These are phyloP conservation scores for Periophthalmus magnuspinnatus DNA, from an alignment of 2,797 vertebrate genomes.

Conservation along the genomic window DNA sequence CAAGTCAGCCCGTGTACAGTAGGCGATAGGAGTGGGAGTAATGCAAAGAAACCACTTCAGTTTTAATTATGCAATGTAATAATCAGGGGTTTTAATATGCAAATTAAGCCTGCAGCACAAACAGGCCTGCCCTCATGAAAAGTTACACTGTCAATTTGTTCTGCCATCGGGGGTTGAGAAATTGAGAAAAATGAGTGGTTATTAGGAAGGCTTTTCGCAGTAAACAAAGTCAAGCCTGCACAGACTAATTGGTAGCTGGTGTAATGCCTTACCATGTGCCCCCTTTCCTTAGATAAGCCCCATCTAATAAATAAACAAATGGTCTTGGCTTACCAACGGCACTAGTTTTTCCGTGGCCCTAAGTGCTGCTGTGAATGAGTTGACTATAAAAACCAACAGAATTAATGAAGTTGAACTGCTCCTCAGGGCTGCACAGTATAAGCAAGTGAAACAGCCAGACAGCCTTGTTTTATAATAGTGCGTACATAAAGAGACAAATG, in stretches of 20 bases:
- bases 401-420: conserved; percentile 62
- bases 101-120: conserved; percentile 53
- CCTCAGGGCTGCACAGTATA: conserved; percentile 54
- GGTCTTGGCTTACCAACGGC: conserved; percentile 46
- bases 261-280: conserved; percentile 44
- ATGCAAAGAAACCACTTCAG: conserved; percentile 34
- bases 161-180: conserved; percentile 39
- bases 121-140: conserved; percentile 43
- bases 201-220: conserved; percentile 34
- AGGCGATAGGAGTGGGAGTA: conserved; percentile 18
- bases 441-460: conserved; percentile 40
- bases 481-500: conserved; percentile 28
- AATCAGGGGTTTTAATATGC: conserved; percentile 59
- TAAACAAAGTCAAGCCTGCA: conserved; percentile 48
- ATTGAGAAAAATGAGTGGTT: conserved; percentile 43
- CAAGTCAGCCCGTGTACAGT: conserved; percentile 34
- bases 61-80: conserved; percentile 58
- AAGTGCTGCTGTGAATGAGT: conserved; percentile 59
- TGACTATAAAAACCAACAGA: conserved; percentile 57
- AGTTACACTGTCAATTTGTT: conserved; percentile 44
- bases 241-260: conserved; percentile 49
- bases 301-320: conserved; percentile 65
- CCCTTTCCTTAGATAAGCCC: conserved; percentile 50
- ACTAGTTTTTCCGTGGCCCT: conserved; percentile 39
- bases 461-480: conserved; percentile 36